These are phyloP conservation scores for Paratilapia polleni DNA, from an alignment of 2,113 vertebrate species.

Conservation along the genomic window DNA sequence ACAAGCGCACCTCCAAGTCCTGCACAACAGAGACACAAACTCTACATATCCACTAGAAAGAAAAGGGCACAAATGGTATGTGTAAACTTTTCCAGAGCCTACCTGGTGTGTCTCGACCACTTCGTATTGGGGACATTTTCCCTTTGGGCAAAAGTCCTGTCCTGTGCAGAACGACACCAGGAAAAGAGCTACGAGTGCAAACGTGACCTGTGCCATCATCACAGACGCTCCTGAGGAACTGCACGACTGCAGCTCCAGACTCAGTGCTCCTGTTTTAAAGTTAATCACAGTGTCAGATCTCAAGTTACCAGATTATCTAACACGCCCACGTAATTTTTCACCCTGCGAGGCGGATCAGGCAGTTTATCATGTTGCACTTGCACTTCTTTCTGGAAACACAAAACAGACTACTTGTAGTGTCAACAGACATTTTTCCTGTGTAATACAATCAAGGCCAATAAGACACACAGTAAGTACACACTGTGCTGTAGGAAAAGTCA, in stretches of 20 bases:
- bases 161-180: background rate
- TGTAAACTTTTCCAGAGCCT: background rate
- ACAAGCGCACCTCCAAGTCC: slow-evolving; percentile 53
- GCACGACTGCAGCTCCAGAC: background rate
- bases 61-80: background rate
- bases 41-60: background rate
- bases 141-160: slow-evolving; percentile 21
- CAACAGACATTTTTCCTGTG: background rate
- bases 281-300: background rate
- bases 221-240: background rate
- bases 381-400: accelerated
- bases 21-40: slow-evolving; percentile 1
- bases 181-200: background rate
- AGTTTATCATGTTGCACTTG: background rate
- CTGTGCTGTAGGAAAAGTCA: no score
- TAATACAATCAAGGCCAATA: background rate
- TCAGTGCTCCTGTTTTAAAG: background rate
- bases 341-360: background rate
- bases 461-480: background rate
- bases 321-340: background rate
- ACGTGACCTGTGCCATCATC: slow-evolving; percentile 11
- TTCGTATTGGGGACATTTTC: slow-evolving; percentile 52
- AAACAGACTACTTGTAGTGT: background rate
- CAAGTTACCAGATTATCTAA: background rate
- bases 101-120: slow-evolving; percentile 39